Evolutionary conservation across 2,888 invertebrate genomes (phyloP).

Genomic region (Spilosoma lubricipeda): DNA sequence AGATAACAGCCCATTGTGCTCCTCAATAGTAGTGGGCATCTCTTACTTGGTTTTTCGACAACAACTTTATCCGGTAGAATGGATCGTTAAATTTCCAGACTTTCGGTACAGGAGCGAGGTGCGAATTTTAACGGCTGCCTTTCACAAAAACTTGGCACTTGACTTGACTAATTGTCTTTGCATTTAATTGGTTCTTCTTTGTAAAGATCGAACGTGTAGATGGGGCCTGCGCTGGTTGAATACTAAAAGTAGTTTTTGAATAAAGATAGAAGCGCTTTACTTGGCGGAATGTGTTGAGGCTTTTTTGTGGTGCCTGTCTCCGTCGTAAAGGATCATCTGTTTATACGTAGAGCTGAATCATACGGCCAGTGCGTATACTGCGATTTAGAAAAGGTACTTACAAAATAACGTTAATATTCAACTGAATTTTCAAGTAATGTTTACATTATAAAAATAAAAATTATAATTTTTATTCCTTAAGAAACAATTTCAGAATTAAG

Average conservation of each 20-base stretch:
- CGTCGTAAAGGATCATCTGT: neutral
- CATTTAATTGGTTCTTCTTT: slow-evolving; percentile 51
- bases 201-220: slow-evolving; percentile 38
- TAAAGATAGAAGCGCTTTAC: slow-evolving; percentile 10
- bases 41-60: slow-evolving; percentile 70
- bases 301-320: neutral
- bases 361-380: neutral
- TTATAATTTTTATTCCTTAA: too few relatives aligned
- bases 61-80: slow-evolving; percentile 82
- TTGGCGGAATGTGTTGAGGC: neutral
- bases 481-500: too few relatives aligned
- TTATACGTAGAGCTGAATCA: neutral
- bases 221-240: slow-evolving; percentile 34
- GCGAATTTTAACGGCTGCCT: slow-evolving; percentile 63
- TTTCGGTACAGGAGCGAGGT: slow-evolving; percentile 57
- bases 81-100: slow-evolving; percentile 70
- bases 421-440: too few relatives aligned
- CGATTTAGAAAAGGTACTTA: neutral
- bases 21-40: slow-evolving; percentile 56
- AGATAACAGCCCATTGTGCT: slow-evolving; percentile 71
- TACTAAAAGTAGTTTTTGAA: slow-evolving; percentile 27
- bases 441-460: too few relatives aligned
- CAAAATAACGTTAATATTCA: neutral
- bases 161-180: slow-evolving; percentile 59
- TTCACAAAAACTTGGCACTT: slow-evolving; percentile 42